Percentiles rank a stretch among this genome's conserved stretches.
Evolutionary conservation across 2,113 vertebrate genomes (phyloP).

Genomic region (Chionomys nivalis): DNA sequence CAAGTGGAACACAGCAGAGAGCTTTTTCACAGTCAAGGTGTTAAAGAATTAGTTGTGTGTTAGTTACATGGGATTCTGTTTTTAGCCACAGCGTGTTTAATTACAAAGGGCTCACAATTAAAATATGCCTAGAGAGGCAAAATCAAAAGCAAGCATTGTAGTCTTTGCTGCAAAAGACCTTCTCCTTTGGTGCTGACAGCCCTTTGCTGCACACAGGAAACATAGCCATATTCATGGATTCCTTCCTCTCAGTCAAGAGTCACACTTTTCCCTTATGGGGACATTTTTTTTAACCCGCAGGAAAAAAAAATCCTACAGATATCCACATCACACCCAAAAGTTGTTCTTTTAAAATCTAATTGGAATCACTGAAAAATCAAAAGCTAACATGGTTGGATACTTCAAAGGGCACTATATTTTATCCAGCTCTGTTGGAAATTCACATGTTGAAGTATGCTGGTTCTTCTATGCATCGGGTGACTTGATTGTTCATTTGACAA

Average conservation of each 20-base stretch:
- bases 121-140: constrained; percentile 67
- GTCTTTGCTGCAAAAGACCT: constrained; percentile 43
- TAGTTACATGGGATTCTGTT: constrained; percentile 59
- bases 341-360: constrained; percentile 36
- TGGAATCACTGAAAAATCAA: not conserved
- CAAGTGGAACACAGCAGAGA: constrained; percentile 77
- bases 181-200: not conserved
- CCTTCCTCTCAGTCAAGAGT: not conserved
- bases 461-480: not conserved
- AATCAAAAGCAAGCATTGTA: constrained; percentile 49
- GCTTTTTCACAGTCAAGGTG: constrained; percentile 69
- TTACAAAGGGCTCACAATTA: constrained; percentile 63
- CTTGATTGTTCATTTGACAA: constrained; percentile 2
- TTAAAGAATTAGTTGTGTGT: constrained; percentile 58
- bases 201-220: not conserved
- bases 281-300: not conserved
- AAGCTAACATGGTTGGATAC: not conserved
- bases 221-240: not conserved
- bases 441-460: not conserved
- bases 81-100: constrained; percentile 67
- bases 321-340: not conserved
- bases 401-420: not conserved
- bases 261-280: not conserved
- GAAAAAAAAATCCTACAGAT: constrained; percentile 15
- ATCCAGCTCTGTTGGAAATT: not conserved